Conservation (phyloP, 2,113 vertebrate genomes). For the Eleginops maclovinus region DNA sequence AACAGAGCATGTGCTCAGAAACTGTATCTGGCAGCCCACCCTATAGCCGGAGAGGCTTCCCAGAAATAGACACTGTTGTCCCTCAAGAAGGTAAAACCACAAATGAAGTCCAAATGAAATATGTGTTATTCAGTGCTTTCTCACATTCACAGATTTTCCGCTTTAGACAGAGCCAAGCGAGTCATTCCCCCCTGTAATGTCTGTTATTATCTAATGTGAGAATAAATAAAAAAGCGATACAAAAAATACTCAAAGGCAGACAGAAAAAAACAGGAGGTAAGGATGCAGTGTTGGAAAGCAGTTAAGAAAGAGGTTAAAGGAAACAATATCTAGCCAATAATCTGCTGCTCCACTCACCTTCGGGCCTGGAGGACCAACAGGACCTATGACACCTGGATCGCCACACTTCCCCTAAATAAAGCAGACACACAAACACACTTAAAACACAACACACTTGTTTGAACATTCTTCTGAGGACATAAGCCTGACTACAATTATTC, state of each 20-base stretch:
- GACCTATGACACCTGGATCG: constrained; percentile 66
- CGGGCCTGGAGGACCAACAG: constrained; percentile 68
- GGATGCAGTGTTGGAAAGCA: background rate
- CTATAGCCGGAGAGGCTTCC: background rate
- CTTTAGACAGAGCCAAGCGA: background rate
- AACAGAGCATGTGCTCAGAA: background rate
- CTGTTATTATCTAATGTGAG: background rate
- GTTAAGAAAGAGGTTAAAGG: background rate
- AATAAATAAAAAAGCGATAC: background rate
- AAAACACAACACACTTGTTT: background rate
- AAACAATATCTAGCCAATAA: background rate
- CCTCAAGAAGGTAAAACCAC: background rate
- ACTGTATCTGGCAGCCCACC: background rate
- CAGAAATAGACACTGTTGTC: background rate
- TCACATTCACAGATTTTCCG: too few relatives aligned
- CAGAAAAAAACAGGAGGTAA: background rate
- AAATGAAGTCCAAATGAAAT: background rate
- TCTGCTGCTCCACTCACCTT: constrained; percentile 65
- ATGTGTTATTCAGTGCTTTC: background rate
- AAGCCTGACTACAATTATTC: background rate
- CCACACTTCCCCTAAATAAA: constrained; percentile 73
- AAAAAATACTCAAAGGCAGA: background rate
- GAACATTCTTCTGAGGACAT: background rate
- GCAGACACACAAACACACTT: constrained; percentile 19
- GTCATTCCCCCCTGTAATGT: background rate